These are phyloP conservation scores for Callinectes sapidus DNA, from an alignment of 2,888 invertebrate genomes.

Conservation along the genomic window DNA sequence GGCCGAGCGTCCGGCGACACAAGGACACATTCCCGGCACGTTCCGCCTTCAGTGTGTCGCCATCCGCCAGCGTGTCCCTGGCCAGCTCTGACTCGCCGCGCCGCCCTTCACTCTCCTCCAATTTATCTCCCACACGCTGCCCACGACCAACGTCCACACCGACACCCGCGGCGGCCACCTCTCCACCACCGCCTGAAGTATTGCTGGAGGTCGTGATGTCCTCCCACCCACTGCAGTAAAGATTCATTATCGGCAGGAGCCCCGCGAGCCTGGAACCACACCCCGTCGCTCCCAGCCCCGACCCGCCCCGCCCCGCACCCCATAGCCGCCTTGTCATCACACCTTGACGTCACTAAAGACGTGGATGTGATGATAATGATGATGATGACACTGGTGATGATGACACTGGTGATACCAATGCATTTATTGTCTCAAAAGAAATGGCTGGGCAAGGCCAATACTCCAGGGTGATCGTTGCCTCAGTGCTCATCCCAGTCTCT, in stretches of 20 bases:
- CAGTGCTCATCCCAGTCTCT: background rate
- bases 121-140: background rate
- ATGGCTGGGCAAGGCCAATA: background rate
- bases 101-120: background rate
- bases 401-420: background rate
- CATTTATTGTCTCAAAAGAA: background rate
- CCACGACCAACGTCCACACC: background rate
- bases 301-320: background rate
- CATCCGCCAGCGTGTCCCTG: background rate
- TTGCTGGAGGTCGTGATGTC: constrained; percentile 17
- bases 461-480: background rate
- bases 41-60: background rate
- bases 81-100: background rate
- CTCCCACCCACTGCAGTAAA: background rate
- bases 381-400: background rate
- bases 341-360: background rate
- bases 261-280: background rate
- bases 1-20: background rate
- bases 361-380: background rate
- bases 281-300: background rate
- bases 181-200: background rate
- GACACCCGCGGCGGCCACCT: background rate
- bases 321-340: background rate
- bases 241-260: background rate
- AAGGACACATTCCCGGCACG: background rate